A percentile compares a stretch with the other conserved stretches of the same genome.
These are phyloP conservation scores for Rhizomys pruinosus DNA, from an alignment of 2,113 vertebrate genomes.

Conservation along the genomic window DNA sequence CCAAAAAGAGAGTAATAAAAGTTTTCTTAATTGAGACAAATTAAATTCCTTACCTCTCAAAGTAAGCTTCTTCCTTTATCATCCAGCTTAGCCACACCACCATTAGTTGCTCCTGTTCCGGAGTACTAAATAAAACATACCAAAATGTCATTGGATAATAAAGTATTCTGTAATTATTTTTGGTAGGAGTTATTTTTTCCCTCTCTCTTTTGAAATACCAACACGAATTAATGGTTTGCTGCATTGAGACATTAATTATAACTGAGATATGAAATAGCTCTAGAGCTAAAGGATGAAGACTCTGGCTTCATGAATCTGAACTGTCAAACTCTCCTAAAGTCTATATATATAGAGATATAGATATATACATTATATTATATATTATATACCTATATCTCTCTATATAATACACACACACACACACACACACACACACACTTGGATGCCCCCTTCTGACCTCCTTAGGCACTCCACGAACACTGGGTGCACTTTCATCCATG, in stretches of 20 bases:
- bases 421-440: no score
- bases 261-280: not conserved
- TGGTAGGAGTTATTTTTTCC: conserved; percentile 42
- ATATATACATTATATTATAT: no score
- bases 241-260: not conserved
- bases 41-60: conserved; percentile 92
- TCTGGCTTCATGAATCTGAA: conserved; percentile 1
- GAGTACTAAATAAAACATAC: conserved; percentile 89
- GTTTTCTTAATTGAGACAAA: not conserved
- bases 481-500: no score
- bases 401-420: no score
- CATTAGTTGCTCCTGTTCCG: conserved; percentile 98
- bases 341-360: no score
- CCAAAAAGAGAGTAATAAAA: not conserved
- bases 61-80: conserved; percentile 99
- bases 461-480: no score
- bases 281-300: not conserved
- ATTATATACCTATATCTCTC: no score
- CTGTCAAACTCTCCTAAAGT: not conserved
- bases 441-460: no score
- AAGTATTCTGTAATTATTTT: conserved; percentile 46
- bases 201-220: conserved; percentile 47
- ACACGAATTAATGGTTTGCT: conserved; percentile 28
- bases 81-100: conserved; percentile 99
- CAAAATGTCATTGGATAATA: not conserved